Conservation (phyloP, 2,888 invertebrate species). For the Latrodectus elegans region DNA sequence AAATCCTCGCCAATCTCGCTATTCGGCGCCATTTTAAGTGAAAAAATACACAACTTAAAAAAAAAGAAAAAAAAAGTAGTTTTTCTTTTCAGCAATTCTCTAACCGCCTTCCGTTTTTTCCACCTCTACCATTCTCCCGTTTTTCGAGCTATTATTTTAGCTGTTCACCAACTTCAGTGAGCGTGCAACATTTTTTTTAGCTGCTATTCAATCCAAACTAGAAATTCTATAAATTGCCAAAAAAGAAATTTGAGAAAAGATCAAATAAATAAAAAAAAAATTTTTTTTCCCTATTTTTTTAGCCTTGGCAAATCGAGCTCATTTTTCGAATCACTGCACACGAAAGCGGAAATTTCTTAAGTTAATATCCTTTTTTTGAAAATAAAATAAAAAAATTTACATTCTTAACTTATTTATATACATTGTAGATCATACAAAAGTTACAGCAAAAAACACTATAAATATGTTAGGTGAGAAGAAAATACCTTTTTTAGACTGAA, state of each 20-base stretch:
- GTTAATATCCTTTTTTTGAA: no score
- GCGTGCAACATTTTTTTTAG: background rate
- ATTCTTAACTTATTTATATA: no score
- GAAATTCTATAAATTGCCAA: conserved; percentile 52
- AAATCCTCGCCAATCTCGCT: conserved; percentile 65
- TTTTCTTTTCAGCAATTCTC: no score
- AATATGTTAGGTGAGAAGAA: no score
- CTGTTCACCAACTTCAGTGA: conserved; percentile 38
- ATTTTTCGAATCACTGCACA: conserved; percentile 66
- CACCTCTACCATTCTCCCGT: conserved; percentile 1
- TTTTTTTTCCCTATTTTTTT: conserved; percentile 2
- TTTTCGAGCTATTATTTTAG: conserved; percentile 51
- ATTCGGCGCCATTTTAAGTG: conserved; percentile 66
- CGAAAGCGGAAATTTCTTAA: conserved; percentile 53
- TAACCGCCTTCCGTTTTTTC: background rate
- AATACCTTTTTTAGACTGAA: no score
- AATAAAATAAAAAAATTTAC: no score
- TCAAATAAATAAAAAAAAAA: conserved; percentile 4
- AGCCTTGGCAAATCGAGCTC: conserved; percentile 64
- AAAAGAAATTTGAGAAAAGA: conserved; percentile 16
- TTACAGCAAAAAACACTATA: no score
- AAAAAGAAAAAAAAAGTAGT: conserved; percentile 17
- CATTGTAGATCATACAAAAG: no score
- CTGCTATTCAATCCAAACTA: conserved; percentile 46
- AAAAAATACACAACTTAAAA: conserved; percentile 53